Evolutionary conservation across 64 coral and sea anemone genomes (phyloP), one percentile per base, ranked within the genome.

Genomic region (Stichodactyla mertensii): DNA sequence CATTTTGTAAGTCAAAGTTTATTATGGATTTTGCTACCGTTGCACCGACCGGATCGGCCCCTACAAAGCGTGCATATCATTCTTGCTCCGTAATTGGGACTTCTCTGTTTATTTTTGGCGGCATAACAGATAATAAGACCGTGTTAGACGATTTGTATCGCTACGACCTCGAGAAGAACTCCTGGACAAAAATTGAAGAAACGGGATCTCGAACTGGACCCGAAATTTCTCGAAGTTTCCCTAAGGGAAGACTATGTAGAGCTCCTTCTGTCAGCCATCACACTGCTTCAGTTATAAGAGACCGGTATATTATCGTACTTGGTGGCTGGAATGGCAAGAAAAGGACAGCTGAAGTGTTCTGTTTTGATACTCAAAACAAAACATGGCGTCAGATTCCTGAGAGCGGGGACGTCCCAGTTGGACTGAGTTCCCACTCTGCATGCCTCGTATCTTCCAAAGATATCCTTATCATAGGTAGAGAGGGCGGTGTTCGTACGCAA

Each of bases 241-340:
- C 88, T 58, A 83, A 58, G 64, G 87, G 92, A 20, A 83, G 53
- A 22, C 52, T 86, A 69, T 92, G 91, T 31, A 55, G 57, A 54
- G 85, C 93, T 24, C 93, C 97, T 22, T 90, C 80, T 55, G 67
- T 98, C 16, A 94, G 95, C 55, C 95, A 98, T 57, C 95, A 98
- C 80, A 87, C 95, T 56, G 92, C 95, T 8, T 94, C 78, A 22
- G 88, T 92, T 19, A 22, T 98, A 56, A 89, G 55, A 51, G 90
- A 92, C 51, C 89, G 92, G 31, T 98, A 89, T 71, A 98, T 98
- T 20, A 16, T 98, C 15, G 69, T 94, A 82, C 84, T 98, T 67
- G 95, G 95, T 55, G 95, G 95, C 28, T 98, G 95, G 95, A 94
- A 94, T 60, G 95, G 95, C 36, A 92, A 92, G 16, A 98, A 98